These are phyloP conservation scores for Chroicocephalus ridibundus DNA, from an alignment of 2,113 vertebrate species.

Conservation along the genomic window DNA sequence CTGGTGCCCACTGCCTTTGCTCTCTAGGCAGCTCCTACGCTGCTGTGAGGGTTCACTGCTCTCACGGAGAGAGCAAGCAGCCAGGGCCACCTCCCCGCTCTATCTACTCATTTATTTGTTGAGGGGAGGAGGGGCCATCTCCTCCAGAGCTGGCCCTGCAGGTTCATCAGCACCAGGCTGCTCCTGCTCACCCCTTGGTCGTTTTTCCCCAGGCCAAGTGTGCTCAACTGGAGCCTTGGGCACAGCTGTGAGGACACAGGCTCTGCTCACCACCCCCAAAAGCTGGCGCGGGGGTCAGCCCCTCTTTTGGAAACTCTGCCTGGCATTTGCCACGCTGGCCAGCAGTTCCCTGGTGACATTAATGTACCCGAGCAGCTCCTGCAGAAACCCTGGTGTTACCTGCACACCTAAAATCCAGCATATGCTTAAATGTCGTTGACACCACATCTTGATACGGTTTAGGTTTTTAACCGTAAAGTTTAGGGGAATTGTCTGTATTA, in stretches of 20 bases:
- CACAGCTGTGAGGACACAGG: rapidly evolving
- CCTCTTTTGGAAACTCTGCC: rapidly evolving
- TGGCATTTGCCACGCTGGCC: rapidly evolving
- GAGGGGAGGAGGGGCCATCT: background rate
- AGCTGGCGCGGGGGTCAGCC: rapidly evolving
- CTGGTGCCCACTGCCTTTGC: rapidly evolving
- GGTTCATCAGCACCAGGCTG: background rate
- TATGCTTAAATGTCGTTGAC: background rate
- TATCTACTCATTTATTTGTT: background rate
- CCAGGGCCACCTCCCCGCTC: rapidly evolving
- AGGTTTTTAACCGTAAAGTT: background rate
- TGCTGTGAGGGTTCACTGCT: rapidly evolving
- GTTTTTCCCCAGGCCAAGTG: background rate
- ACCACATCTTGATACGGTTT: background rate
- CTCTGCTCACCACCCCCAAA: background rate
- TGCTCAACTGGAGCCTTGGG: background rate
- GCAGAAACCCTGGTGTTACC: background rate
- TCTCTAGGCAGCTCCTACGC: rapidly evolving
- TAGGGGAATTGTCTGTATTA: background rate
- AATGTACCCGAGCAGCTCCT: rapidly evolving
- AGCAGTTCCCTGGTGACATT: rapidly evolving
- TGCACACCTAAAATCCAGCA: rapidly evolving
- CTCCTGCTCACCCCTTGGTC: rapidly evolving
- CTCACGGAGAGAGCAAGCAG: background rate
- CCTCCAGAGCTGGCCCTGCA: background rate